Conservation (phyloP, 2,113 vertebrate species). For the Desmodus rotundus region DNA sequence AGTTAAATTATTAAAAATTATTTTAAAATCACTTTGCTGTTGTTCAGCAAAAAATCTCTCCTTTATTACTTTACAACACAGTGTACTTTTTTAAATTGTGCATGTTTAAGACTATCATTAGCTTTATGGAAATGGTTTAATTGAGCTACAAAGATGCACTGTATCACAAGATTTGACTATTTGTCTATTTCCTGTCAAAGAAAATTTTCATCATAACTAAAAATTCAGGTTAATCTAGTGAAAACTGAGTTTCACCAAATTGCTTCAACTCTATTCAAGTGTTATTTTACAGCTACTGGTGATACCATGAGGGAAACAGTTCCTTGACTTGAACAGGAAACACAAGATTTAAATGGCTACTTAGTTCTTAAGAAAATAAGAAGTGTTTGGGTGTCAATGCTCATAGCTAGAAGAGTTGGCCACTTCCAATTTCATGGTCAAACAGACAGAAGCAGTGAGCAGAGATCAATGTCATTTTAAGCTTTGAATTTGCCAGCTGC, state of each 20-base stretch:
- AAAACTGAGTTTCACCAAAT: neutral
- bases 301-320: neutral
- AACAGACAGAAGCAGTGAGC: neutral
- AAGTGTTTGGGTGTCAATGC: neutral
- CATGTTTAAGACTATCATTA: neutral
- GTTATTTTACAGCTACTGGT: neutral
- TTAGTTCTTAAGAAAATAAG: neutral
- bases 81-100: neutral
- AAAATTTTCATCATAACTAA: slow-evolving; percentile 17
- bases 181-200: slow-evolving; percentile 16
- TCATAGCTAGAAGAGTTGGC: neutral
- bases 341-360: neutral
- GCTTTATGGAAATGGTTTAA: neutral
- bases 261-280: neutral
- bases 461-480: slow-evolving; percentile 26
- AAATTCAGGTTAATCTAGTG: neutral
- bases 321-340: neutral
- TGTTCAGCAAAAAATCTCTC: neutral
- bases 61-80: neutral
- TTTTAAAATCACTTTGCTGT: neutral
- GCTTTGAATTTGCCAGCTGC: neutral
- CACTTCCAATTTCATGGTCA: slow-evolving; percentile 35
- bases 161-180: neutral
- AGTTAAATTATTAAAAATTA: slow-evolving; percentile 1
- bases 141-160: neutral